Percentiles rank a stretch among this genome's conserved stretches.
Conservation (phyloP, 2,888 invertebrate genomes). For the Amphipoea lucens region DNA sequence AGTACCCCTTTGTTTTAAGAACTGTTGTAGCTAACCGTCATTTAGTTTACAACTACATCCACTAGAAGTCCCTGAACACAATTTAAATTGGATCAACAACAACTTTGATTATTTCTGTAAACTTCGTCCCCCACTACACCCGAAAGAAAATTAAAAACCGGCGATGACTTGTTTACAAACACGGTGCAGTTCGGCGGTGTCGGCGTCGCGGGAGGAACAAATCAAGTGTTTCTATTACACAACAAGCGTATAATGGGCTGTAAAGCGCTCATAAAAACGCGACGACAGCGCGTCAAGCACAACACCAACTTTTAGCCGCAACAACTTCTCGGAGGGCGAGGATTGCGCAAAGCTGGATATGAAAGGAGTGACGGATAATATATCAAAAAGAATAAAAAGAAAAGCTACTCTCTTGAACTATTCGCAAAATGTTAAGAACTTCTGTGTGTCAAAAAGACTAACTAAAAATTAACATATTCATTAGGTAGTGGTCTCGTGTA, state of each 20-base stretch:
- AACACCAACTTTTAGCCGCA: slow-evolving; percentile 63
- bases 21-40: slow-evolving; percentile 13
- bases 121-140: slow-evolving; percentile 41
- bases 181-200: slow-evolving; percentile 29
- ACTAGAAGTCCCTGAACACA: slow-evolving; percentile 30
- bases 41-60: slow-evolving; percentile 7
- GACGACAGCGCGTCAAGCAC: slow-evolving; percentile 63
- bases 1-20: background rate
- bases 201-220: slow-evolving; percentile 63
- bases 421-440: background rate
- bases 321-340: slow-evolving; percentile 45
- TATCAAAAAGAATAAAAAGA: background rate
- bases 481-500: background rate
- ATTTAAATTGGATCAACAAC: slow-evolving; percentile 51
- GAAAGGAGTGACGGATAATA: background rate
- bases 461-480: background rate
- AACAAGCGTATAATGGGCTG: slow-evolving; percentile 71
- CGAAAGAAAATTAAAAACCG: slow-evolving; percentile 66
- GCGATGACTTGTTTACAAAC: slow-evolving; percentile 69
- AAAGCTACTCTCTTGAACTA: background rate
- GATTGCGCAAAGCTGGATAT: slow-evolving; percentile 47
- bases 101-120: slow-evolving; percentile 37
- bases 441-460: background rate
- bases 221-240: slow-evolving; percentile 68
- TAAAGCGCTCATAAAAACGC: slow-evolving; percentile 71